Conservation (phyloP, 2,113 vertebrate species). For the Vicugna pacos region DNA sequence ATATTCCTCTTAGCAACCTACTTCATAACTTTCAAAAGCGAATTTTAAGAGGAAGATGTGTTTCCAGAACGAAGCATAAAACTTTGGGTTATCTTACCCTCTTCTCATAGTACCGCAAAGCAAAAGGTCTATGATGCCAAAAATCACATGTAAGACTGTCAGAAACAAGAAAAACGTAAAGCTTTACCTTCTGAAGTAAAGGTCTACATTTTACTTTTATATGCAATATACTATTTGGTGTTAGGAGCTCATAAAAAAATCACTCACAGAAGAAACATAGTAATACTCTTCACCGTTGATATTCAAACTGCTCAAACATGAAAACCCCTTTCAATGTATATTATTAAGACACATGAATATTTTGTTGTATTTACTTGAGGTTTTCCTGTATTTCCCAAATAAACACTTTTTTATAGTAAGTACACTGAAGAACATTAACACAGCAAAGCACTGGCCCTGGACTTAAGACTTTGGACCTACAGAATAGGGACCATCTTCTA, state of each 20-base stretch:
- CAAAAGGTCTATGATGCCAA: background rate
- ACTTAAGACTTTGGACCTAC: background rate
- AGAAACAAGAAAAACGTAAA: slow-evolving; percentile 17
- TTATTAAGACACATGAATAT: background rate
- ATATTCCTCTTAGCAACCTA: background rate
- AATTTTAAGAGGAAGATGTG: slow-evolving; percentile 1
- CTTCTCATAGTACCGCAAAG: background rate
- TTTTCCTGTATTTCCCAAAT: slow-evolving; percentile 3
- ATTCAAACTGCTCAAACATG: background rate
- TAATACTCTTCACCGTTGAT: background rate
- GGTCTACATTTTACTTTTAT: background rate
- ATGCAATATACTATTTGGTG: background rate
- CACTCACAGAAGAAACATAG: background rate
- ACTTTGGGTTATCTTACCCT: background rate
- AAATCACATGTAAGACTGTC: background rate
- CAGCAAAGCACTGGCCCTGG: background rate
- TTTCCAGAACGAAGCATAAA: slow-evolving; percentile 12
- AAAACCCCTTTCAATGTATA: background rate
- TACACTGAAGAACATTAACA: background rate
- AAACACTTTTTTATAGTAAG: background rate
- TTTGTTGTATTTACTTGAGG: background rate
- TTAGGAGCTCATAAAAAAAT: slow-evolving; percentile 3
- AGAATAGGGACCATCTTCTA: background rate
- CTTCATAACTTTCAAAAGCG: background rate
- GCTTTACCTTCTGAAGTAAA: slow-evolving; percentile 15